Conservation (phyloP, 1,140 invertebrate species). For the Magallana ariakensis region DNA sequence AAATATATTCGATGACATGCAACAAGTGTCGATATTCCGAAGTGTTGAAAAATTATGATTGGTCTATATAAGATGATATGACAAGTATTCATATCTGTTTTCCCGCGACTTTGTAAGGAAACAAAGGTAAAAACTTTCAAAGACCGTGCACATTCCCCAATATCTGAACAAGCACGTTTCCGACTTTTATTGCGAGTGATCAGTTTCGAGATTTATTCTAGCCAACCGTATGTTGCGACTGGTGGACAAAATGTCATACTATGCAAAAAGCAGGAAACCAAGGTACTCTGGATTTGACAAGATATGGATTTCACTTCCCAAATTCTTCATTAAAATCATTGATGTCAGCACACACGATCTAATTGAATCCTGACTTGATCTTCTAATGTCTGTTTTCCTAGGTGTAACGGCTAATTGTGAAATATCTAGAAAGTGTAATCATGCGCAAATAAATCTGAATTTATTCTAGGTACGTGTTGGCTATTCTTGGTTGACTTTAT, state of each 20-base stretch:
- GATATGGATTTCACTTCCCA: background rate
- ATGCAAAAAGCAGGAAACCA: background rate
- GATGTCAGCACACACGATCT: background rate
- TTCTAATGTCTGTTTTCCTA: background rate
- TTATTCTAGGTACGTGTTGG: background rate
- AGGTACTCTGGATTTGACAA: background rate
- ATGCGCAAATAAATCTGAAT: background rate
- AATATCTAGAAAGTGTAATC: slow-evolving; percentile 4
- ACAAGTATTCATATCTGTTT: too few species aligned
- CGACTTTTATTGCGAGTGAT: background rate
- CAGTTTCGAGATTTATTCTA: background rate
- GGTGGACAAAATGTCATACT: background rate
- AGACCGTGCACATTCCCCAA: background rate
- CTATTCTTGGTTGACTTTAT: background rate
- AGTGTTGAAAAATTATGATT: too few species aligned
- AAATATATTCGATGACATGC: too few species aligned
- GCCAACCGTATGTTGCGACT: background rate
- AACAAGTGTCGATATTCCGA: too few species aligned
- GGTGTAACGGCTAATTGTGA: background rate
- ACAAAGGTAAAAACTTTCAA: too few species aligned
- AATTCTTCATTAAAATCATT: background rate
- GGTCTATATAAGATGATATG: too few species aligned
- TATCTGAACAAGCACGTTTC: background rate
- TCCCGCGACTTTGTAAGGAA: too few species aligned
- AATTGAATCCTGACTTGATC: background rate